Conservation (phyloP, 2,888 invertebrate species). For the Trisateles emortualis region DNA sequence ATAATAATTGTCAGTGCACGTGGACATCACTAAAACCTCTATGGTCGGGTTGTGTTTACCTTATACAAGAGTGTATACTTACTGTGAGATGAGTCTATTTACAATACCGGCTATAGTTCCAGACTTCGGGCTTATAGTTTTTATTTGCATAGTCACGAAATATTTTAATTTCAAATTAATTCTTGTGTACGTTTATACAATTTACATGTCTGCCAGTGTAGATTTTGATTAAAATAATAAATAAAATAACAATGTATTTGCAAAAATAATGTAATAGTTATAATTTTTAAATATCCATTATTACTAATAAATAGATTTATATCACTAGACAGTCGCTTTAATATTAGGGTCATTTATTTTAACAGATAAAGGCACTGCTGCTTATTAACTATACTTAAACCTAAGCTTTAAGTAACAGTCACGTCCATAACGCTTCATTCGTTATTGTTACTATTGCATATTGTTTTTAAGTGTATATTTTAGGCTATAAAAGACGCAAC, state of each 20-base stretch:
- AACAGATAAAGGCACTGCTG: conserved; percentile 81
- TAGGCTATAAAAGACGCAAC: conserved; percentile 30
- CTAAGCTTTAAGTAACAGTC: conserved; percentile 36
- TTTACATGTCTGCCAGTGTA: too few relatives aligned
- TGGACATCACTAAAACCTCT: too few relatives aligned
- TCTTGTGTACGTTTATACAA: too few relatives aligned
- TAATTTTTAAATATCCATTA: conserved; percentile 74
- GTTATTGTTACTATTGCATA: conserved; percentile 5
- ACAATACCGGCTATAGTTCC: too few relatives aligned
- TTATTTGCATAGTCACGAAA: too few relatives aligned
- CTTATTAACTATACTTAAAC: conserved; percentile 63
- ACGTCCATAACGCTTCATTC: conserved; percentile 19
- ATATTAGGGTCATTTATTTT: conserved; percentile 66
- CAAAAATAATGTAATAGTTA: conserved; percentile 81
- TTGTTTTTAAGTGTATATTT: conserved; percentile 27
- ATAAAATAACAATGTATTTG: conserved; percentile 61
- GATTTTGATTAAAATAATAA: too few relatives aligned
- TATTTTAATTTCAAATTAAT: too few relatives aligned
- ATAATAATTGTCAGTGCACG: too few relatives aligned
- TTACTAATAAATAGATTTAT: conserved; percentile 74
- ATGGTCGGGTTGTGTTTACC: too few relatives aligned
- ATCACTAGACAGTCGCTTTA: conserved; percentile 79
- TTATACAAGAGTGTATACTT: too few relatives aligned
- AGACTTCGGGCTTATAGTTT: too few relatives aligned
- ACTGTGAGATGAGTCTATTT: too few relatives aligned